Conservation (phyloP, 2,888 invertebrate genomes). For the Dorcus hopei region DNA sequence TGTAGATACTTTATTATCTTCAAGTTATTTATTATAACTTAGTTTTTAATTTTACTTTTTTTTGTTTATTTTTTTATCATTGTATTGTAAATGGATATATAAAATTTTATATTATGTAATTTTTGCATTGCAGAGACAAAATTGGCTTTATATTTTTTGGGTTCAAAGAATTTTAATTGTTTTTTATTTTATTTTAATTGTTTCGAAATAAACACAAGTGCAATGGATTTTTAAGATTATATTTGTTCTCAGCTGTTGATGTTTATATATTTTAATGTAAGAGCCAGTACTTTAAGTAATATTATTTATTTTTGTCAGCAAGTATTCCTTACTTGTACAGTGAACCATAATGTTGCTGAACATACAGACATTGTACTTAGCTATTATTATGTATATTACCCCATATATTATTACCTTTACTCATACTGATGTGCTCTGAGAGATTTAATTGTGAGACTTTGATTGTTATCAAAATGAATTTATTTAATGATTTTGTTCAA, state of each 20-base stretch:
- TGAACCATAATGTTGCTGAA: constrained; percentile 23
- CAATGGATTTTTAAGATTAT: constrained; percentile 29
- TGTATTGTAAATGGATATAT: constrained; percentile 45
- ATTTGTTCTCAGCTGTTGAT: constrained; percentile 49
- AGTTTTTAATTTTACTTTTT: constrained; percentile 21
- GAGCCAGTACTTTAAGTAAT: constrained; percentile 51
- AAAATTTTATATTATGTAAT: constrained; percentile 35
- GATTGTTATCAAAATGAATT: not conserved
- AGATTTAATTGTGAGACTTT: constrained; percentile 4
- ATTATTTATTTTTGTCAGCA: constrained; percentile 43
- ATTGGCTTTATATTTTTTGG: constrained; percentile 25
- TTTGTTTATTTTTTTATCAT: constrained; percentile 38
- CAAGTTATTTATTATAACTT: constrained; percentile 45
- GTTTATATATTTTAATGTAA: constrained; percentile 51
- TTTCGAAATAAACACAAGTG: constrained; percentile 16
- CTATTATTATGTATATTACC: constrained; percentile 13
- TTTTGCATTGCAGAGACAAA: constrained; percentile 36
- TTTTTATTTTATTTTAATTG: constrained; percentile 6
- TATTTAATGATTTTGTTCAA: too few relatives aligned
- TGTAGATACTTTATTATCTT: constrained; percentile 48
- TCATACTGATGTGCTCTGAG: constrained; percentile 5
- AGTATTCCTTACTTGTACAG: constrained; percentile 39
- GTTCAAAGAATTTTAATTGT: not conserved
- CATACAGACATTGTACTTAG: constrained; percentile 26
- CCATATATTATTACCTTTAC: constrained; percentile 2